Evolutionary conservation across 2,797 vertebrate genomes (phyloP).

Genomic region (Tapirus indicus): DNA sequence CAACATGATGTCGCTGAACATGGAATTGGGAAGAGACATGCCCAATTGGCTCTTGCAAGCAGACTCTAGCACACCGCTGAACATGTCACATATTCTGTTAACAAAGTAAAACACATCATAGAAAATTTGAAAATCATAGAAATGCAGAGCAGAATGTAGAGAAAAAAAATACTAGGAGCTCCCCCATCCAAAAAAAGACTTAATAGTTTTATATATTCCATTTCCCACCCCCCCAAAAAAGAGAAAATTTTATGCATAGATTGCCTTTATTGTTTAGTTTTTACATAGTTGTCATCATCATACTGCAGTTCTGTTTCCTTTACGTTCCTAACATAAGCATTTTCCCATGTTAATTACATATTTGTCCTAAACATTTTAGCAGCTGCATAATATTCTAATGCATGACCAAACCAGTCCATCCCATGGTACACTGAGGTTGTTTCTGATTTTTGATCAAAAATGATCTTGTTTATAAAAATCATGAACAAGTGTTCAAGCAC

Average conservation of each 20-base stretch:
- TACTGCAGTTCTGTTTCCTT: not conserved
- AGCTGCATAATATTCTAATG: not conserved
- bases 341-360: not conserved
- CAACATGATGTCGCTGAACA: not conserved
- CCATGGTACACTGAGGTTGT: not conserved
- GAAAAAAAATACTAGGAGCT: not conserved
- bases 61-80: not conserved
- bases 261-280: not conserved
- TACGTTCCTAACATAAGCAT: not conserved
- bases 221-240: not conserved
- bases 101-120: not conserved
- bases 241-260: not conserved
- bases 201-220: not conserved
- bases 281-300: not conserved
- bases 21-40: not conserved
- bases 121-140: not conserved
- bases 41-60: not conserved
- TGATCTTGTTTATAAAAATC: not conserved
- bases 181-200: not conserved
- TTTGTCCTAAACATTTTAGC: slow-evolving; percentile 22
- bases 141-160: not conserved
- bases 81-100: not conserved
- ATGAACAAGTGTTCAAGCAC: not conserved
- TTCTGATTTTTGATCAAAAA: not conserved
- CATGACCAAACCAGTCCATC: not conserved